Evolutionary conservation across 2,797 vertebrate species (phyloP), one percentile per base, ranked within the genome.

Genomic region (Rhinoraja longicauda): DNA sequence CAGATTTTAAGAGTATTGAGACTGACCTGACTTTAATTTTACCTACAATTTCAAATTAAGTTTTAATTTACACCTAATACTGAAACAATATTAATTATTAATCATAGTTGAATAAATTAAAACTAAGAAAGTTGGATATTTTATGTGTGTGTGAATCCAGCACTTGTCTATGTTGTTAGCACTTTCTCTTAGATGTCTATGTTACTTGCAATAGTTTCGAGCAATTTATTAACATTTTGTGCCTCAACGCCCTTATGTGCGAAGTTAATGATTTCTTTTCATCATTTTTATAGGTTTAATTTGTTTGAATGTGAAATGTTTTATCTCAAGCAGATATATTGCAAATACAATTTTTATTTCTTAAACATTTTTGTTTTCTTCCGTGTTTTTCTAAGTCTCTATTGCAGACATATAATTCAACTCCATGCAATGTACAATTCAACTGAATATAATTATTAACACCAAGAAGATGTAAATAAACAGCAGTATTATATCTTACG

Each of bases 321-420:
- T 88, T 88, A n/a, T 88, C 36, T 67, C 17, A 88, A 88, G 8
- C 59, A 84, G 13, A 86, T 82, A 84, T 62, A 32, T 67, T 88
- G n/a, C 29, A 64, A 88, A 64, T 32, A 32, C 15, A 32, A 64
- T 64, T 19, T 7, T 67, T 29, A 64, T 10, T 2, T 29, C 29
- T 32, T 36, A 67, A 88, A 67, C 67, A 19, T 67, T 32, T 62
- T 59, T 64, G n/a, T 67, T 67, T 88, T 9, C 15, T 64, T 88
- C 67, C 88, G 84, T 1, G 19, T 7, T 64, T 36, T 64, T 32
- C n/a, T 88, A 10, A 88, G 59, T 2, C 26, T 32, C 1, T 67
- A n/a, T 10, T 19, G 6, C n/a, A 36, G 8, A 19, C 21, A 64
- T 9, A 32, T 64, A 21, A 17, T n/a, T 88, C 21, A 64, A 26